Conservation (phyloP, 2,113 vertebrate species). For the Falcunculus frontatus region DNA sequence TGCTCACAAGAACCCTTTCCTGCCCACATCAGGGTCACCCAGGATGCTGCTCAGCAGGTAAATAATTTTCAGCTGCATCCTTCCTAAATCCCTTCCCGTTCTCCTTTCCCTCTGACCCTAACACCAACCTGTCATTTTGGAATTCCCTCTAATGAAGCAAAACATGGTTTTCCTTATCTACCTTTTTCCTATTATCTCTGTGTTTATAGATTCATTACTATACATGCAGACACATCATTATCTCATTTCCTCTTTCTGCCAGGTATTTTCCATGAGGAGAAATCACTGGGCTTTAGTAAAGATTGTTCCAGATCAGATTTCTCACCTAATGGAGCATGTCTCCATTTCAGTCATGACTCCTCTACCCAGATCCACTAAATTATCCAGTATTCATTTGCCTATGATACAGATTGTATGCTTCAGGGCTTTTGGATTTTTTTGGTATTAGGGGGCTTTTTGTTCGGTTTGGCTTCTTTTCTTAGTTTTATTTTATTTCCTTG, state of each 20-base stretch:
- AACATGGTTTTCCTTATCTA: neutral
- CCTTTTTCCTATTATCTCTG: neutral
- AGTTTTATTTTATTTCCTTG: neutral
- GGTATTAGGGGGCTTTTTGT: neutral
- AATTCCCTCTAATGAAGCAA: neutral
- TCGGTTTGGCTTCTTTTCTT: neutral
- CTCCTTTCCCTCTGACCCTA: neutral
- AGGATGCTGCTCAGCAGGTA: neutral
- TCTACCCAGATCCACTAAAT: neutral
- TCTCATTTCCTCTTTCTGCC: neutral
- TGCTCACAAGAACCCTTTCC: neutral
- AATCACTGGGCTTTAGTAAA: neutral
- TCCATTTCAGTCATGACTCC: neutral
- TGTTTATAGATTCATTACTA: neutral
- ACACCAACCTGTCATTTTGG: neutral
- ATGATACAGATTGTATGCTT: neutral
- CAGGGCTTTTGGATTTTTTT: neutral
- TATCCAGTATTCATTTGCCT: neutral
- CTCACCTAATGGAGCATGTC: neutral
- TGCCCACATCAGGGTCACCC: neutral
- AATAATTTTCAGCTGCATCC: neutral
- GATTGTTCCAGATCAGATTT: neutral
- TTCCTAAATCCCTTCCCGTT: neutral
- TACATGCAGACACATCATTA: accelerated
- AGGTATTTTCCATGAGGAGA: neutral